These are phyloP conservation scores for Phaonia tiefii DNA, from an alignment of 2,888 invertebrate genomes.

Conservation along the genomic window DNA sequence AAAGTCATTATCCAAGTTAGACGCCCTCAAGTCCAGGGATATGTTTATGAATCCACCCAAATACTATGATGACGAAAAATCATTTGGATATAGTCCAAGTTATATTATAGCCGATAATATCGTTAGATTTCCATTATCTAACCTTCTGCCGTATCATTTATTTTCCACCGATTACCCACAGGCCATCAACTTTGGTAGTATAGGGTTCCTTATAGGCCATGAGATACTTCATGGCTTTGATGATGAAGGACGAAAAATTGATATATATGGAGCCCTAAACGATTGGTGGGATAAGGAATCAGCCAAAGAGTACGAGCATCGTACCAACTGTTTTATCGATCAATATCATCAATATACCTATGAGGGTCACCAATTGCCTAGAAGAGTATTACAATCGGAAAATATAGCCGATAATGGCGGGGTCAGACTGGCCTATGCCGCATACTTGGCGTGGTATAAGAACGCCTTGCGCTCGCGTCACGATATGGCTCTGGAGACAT, in stretches of 20 bases:
- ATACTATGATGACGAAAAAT: not conserved
- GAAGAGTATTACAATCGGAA: slow-evolving; percentile 47
- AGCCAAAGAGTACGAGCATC: slow-evolving; percentile 65
- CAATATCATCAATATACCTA: slow-evolving; percentile 72
- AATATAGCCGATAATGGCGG: slow-evolving; percentile 71
- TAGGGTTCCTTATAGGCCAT: slow-evolving; percentile 71
- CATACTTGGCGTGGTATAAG: slow-evolving; percentile 67
- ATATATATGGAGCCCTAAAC: slow-evolving; percentile 65
- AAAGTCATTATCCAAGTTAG: not conserved
- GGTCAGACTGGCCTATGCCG: slow-evolving; percentile 67
- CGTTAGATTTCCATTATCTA: slow-evolving; percentile 58
- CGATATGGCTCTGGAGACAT: slow-evolving; percentile 58
- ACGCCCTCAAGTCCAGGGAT: not conserved
- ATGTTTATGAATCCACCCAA: not conserved
- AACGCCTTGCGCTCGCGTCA: not conserved
- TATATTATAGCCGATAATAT: slow-evolving; percentile 79
- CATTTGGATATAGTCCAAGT: slow-evolving; percentile 82
- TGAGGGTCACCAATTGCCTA: slow-evolving; percentile 66
- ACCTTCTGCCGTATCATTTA: slow-evolving; percentile 49
- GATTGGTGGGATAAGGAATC: slow-evolving; percentile 69
- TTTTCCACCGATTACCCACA: slow-evolving; percentile 86
- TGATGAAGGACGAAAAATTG: slow-evolving; percentile 67
- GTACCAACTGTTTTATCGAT: slow-evolving; percentile 73
- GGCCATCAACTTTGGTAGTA: slow-evolving; percentile 69
- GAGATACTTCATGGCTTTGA: slow-evolving; percentile 71